Evolutionary conservation across 2,888 invertebrate species (phyloP), one percentile per base, ranked within the genome.

Genomic region (Coronaproctus castanopsis): DNA sequence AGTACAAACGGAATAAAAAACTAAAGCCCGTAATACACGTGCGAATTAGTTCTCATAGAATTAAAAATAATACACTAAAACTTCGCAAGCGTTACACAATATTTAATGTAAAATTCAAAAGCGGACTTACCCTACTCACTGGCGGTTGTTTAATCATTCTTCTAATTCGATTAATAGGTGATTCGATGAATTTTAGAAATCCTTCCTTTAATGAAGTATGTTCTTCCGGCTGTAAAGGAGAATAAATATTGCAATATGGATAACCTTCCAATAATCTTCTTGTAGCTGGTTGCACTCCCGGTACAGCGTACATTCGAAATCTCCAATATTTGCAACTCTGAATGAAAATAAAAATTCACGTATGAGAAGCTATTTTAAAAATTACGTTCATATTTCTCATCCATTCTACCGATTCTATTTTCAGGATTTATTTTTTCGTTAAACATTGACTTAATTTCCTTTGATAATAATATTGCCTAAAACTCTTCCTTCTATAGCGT

Each of bases 241-340:
- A 77, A 69, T 91, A 93, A 59, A 92, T 82, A 71, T 93, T 90
- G 71, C 90, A 92, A 68, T 82, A 80, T 1, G 79, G 75, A 1
- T 79, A 73, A 50, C 81, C 81, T 59, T 87, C 87, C 10, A 86
- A 74, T 59, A 89, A 87, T 68, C 80, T 81, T 69, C 85, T 83
- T 2, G 76, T 75, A 0, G 85, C 86, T 18, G 82, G 76, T 69
- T 86, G 88, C 68, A 82, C 82, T 57, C 85, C 76, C 0, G 95
- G 95, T 57, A 97, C 71, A 1, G 96, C 74, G 64, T 91, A 84
- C 65, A 95, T 86, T 54, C 95, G 80, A 70, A 91, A 89, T 62
- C 95, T 80, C 90, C 90, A 92, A 70, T 85, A 91, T 71, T 91
- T 91, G 23, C 87, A 73, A 14, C 82, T 79, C 87, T 88, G 69